Conservation (phyloP, 1,140 invertebrate genomes). For the Brachionus paranguensis region DNA sequence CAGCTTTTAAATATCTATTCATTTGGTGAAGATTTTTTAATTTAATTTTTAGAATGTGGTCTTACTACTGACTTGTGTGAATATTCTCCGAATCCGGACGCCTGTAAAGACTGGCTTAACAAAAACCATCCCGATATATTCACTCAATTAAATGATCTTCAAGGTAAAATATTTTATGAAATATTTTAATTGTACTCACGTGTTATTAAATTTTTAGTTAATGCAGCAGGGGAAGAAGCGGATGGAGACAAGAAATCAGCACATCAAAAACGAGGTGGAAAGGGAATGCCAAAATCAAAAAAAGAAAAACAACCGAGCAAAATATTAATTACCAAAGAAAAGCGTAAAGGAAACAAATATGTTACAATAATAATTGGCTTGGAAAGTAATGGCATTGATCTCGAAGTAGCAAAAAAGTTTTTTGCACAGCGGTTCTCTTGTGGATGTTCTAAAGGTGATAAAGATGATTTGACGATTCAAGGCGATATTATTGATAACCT, state of each 20-base stretch:
- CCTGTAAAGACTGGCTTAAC: slow-evolving; percentile 26
- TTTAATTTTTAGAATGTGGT: background rate
- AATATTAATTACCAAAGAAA: slow-evolving; percentile 75
- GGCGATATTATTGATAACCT: slow-evolving; percentile 84
- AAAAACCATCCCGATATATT: slow-evolving; percentile 6
- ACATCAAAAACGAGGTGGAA: slow-evolving; percentile 72
- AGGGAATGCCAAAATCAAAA: slow-evolving; percentile 77
- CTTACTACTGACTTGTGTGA: slow-evolving; percentile 22
- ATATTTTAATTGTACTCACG: background rate
- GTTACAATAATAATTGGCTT: slow-evolving; percentile 71
- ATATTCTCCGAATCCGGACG: slow-evolving; percentile 22
- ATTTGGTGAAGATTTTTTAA: background rate
- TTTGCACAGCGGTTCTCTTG: slow-evolving; percentile 97
- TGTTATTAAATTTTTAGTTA: background rate
- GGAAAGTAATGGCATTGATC: slow-evolving; percentile 87
- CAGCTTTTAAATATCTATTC: background rate
- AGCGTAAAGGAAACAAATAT: slow-evolving; percentile 95
- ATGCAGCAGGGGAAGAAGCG: slow-evolving; percentile 59
- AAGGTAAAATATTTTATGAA: background rate
- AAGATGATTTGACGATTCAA: slow-evolving; percentile 99
- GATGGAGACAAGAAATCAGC: slow-evolving; percentile 81
- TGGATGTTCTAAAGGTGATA: slow-evolving; percentile 92
- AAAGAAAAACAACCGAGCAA: slow-evolving; percentile 74
- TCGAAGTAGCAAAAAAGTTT: slow-evolving; percentile 95
- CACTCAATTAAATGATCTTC: slow-evolving; percentile 20